A percentile compares a stretch with the other conserved stretches of the same genome.
Conservation (phyloP, 2,113 vertebrate species). For the Caretta caretta region DNA sequence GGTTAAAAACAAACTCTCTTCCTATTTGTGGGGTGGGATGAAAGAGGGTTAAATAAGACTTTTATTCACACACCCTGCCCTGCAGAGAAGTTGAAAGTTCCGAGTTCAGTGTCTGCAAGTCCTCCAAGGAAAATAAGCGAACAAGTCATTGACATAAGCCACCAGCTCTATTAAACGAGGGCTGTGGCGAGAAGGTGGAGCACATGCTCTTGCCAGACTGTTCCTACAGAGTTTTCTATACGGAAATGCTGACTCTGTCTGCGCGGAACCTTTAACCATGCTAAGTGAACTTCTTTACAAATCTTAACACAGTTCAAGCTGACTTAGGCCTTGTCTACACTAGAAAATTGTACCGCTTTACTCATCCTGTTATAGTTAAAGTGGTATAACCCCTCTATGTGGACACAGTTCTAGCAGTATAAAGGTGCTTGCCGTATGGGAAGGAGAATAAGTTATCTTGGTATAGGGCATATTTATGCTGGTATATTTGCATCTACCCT, state of each 20-base stretch:
- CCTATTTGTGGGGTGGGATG: neutral
- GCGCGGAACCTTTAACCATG: neutral
- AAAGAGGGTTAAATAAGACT: neutral
- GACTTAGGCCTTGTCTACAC: neutral
- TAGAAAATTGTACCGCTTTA: neutral
- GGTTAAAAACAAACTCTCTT: neutral
- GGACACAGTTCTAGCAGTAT: neutral
- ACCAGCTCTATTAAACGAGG: neutral
- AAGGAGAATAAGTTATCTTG: neutral
- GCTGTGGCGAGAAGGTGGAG: neutral
- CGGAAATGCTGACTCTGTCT: neutral
- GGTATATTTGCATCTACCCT: neutral
- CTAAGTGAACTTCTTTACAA: neutral
- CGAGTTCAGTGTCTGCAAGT: neutral
- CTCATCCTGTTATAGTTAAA: neutral
- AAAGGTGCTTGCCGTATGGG: neutral
- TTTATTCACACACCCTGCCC: neutral
- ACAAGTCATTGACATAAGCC: neutral
- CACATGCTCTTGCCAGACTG: neutral
- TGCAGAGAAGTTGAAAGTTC: neutral
- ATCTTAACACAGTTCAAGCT: neutral
- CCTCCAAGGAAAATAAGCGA: accelerated
- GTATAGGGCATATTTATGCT: neutral
- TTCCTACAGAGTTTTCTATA: neutral
- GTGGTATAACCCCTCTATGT: neutral